These are phyloP conservation scores for Tinamus major DNA, from an alignment of 2,797 vertebrate genomes.

Conservation along the genomic window DNA sequence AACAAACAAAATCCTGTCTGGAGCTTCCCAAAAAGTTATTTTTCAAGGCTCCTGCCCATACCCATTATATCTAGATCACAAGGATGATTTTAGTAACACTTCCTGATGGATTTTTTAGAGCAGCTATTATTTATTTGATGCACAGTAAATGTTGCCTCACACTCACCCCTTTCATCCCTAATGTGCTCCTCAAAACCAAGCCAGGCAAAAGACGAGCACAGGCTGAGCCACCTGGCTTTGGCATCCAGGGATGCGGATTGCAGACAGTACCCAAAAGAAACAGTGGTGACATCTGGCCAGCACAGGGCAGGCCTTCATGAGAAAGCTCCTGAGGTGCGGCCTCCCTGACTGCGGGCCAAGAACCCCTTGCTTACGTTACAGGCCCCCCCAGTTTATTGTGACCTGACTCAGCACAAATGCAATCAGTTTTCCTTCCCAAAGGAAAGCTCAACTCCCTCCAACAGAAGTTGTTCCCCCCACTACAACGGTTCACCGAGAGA, in stretches of 20 bases:
- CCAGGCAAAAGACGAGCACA: background rate
- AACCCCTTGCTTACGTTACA: accelerated
- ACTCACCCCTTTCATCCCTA: background rate
- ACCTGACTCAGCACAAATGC: background rate
- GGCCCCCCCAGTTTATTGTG: background rate
- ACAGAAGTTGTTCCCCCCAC: background rate
- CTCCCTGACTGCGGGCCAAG: accelerated
- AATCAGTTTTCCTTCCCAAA: background rate
- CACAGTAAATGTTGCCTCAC: background rate
- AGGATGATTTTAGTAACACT: background rate
- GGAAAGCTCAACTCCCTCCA: background rate
- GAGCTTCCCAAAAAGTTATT: background rate
- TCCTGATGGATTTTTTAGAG: background rate
- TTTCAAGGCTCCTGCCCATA: constrained; percentile 39
- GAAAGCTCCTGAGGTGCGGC: background rate
- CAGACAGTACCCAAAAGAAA: background rate
- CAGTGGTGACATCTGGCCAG: background rate
- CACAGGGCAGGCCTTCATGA: background rate
- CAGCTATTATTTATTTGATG: constrained; percentile 1
- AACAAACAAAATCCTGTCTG: background rate
- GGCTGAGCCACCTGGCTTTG: background rate
- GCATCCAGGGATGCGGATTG: background rate
- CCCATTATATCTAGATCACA: constrained; percentile 4
- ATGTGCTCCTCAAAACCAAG: background rate
- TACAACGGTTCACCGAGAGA: background rate